Conservation (phyloP, 2,113 vertebrate genomes). For the Stegostoma tigrinum region DNA sequence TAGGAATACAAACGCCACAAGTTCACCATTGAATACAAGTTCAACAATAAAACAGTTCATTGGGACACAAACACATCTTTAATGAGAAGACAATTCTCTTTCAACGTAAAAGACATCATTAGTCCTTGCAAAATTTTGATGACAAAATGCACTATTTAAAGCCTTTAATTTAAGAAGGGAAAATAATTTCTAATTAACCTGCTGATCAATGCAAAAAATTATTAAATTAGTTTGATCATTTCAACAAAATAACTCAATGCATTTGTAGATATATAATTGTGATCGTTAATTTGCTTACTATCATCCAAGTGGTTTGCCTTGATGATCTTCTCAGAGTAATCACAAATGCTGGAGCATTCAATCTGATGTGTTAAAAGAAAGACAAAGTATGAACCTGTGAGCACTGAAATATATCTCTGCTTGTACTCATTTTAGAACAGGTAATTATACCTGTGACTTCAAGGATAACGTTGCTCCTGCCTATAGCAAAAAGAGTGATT, state of each 20-base stretch:
- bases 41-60: not conserved
- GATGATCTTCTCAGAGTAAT: slow-evolving; percentile 97
- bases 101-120: not conserved
- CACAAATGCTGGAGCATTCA: slow-evolving; percentile 96
- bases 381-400: not conserved
- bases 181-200: not conserved
- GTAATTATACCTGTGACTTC: not conserved
- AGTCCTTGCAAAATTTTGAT: not conserved
- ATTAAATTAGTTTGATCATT: slow-evolving; percentile 11
- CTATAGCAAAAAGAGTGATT: not conserved
- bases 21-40: not conserved
- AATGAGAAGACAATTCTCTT: not conserved
- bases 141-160: not conserved
- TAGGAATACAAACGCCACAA: not conserved
- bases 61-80: not conserved
- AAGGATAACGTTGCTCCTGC: not conserved
- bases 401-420: not conserved
- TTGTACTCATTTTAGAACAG: not conserved
- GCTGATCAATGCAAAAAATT: not conserved
- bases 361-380: slow-evolving; percentile 61
- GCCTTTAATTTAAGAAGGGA: not conserved
- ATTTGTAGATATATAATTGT: not conserved
- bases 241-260: not conserved
- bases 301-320: slow-evolving; percentile 94
- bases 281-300: slow-evolving; percentile 62